Conservation (phyloP, 2,888 invertebrate genomes). For the Gnatocerus cornutus region DNA sequence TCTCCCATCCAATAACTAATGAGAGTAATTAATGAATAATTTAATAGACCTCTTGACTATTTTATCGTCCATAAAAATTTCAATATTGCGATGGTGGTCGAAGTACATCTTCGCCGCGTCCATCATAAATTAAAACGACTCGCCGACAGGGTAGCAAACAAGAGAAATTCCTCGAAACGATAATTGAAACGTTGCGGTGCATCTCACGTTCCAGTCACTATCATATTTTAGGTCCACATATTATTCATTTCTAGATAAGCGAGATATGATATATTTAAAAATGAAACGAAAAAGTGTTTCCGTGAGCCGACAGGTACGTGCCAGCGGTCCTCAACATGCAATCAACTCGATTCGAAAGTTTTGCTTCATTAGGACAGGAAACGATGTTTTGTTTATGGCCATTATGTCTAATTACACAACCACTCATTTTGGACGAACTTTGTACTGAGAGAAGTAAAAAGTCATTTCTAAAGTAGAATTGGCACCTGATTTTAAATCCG, state of each 20-base stretch:
- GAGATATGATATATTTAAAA: constrained; percentile 45
- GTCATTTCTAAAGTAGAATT: no score
- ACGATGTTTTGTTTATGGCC: no score
- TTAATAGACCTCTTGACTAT: constrained; percentile 45
- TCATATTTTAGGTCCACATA: constrained; percentile 50
- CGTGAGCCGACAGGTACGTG: constrained; percentile 32
- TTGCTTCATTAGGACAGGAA: no score
- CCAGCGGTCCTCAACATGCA: no score
- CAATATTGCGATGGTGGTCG: constrained; percentile 44
- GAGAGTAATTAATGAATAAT: constrained; percentile 47
- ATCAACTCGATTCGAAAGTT: no score
- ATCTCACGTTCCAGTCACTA: constrained; percentile 45
- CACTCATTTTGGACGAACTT: no score
- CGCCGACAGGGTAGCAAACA: constrained; percentile 17
- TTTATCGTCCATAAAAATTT: constrained; percentile 47
- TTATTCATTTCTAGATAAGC: constrained; percentile 49
- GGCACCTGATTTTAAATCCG: no score
- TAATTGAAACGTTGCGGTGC: constrained; percentile 49
- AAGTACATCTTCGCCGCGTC: constrained; percentile 30
- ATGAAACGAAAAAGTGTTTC: constrained; percentile 47
- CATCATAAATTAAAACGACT: constrained; percentile 6
- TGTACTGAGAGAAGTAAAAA: no score
- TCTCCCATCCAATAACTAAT: constrained; percentile 40
- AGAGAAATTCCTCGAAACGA: constrained; percentile 42
- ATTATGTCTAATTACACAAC: no score